A percentile compares a stretch with the other conserved stretches of the same genome.
These are phyloP conservation scores for Chaetogeoica ovagalla DNA, from an alignment of 2,888 invertebrate species.

Conservation along the genomic window DNA sequence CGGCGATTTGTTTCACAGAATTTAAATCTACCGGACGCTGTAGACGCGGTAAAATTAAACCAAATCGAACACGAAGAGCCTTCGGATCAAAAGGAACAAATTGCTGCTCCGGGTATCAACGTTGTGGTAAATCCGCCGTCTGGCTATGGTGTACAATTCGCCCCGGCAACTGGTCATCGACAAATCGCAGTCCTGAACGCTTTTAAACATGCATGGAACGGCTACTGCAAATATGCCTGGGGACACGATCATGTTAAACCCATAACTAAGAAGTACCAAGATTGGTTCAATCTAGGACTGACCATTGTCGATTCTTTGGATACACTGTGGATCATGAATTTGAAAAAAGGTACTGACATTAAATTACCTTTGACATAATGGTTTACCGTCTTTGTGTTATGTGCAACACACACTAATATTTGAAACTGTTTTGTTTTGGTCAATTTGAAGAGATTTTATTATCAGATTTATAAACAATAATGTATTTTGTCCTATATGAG, in stretches of 20 bases:
- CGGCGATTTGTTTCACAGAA: background rate
- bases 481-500: too few species aligned
- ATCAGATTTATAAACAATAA: too few species aligned
- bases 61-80: slow-evolving; percentile 4
- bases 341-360: slow-evolving; percentile 73
- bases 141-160: slow-evolving; percentile 23
- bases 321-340: slow-evolving; percentile 93
- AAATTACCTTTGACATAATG: slow-evolving; percentile 13
- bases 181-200: slow-evolving; percentile 86
- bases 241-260: slow-evolving; percentile 96
- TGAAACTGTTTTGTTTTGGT: background rate
- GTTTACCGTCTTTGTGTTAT: background rate
- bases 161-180: slow-evolving; percentile 58
- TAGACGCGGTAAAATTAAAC: slow-evolving; percentile 46
- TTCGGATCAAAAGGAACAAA: slow-evolving; percentile 38
- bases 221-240: slow-evolving; percentile 93
- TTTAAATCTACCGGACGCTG: slow-evolving; percentile 35
- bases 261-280: slow-evolving; percentile 77
- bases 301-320: slow-evolving; percentile 94
- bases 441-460: too few species aligned
- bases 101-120: slow-evolving; percentile 9
- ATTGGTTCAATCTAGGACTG: slow-evolving; percentile 97
- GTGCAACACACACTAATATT: background rate
- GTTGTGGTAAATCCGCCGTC: background rate
- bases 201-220: slow-evolving; percentile 91